Conservation (phyloP, 2,113 vertebrate genomes). For the Ursus arctos region DNA sequence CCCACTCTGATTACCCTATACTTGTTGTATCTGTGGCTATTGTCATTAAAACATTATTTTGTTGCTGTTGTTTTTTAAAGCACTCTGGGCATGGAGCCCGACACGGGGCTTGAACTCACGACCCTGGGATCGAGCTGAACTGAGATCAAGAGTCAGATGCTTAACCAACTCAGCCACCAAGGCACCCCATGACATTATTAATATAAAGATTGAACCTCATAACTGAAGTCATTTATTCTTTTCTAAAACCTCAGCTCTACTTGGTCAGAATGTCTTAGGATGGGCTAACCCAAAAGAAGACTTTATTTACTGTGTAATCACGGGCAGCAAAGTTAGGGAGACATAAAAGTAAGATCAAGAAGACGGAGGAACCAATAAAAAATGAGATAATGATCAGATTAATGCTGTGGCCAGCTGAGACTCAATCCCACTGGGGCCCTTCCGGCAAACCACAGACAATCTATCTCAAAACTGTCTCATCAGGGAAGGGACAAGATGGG, state of each 20-base stretch:
- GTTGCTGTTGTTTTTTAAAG: background rate
- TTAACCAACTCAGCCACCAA: background rate
- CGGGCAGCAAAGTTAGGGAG: background rate
- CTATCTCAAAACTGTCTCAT: background rate
- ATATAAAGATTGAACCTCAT: background rate
- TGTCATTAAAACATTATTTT: background rate
- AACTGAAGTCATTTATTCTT: slow-evolving; percentile 28
- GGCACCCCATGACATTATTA: background rate
- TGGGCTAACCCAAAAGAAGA: background rate
- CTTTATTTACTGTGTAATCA: background rate
- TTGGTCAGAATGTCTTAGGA: slow-evolving; percentile 15
- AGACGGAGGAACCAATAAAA: background rate
- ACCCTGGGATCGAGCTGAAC: background rate
- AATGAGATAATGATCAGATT: background rate
- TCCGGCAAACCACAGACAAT: background rate
- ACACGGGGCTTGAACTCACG: background rate
- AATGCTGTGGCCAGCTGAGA: background rate
- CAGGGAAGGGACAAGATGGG: background rate
- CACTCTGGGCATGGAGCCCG: background rate
- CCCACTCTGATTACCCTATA: background rate
- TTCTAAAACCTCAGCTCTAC: slow-evolving; percentile 22
- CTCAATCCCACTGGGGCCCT: background rate
- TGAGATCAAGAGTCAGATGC: background rate
- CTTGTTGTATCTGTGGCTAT: background rate
- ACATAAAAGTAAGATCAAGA: background rate